Base-by-base conservation (phyloP, 2,113 vertebrate species). In the Cynoglossus semilaevis region DNA sequence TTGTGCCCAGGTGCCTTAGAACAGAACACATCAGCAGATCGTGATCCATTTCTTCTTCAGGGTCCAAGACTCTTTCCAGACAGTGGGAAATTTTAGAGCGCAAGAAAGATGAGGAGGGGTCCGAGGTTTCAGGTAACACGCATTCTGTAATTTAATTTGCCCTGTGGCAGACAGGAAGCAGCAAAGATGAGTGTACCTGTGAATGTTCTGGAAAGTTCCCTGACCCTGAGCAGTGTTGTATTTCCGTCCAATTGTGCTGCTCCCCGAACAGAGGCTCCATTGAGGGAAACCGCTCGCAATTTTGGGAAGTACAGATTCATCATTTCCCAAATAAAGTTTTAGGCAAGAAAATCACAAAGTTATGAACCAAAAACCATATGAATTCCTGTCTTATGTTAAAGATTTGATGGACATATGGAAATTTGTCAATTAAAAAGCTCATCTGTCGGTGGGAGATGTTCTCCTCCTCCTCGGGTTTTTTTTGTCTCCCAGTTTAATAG, bases 261-360 rank as follows among this genome's bases (percentile, higher is more conserved):
- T 74, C 63, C 56, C 67, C 41, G 70, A 83, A 85, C 83, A 89
- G 73, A 85, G 81, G 54, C 51, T 58, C 75, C 55, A 82, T 89
- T 87, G 81, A 86, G 38, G 53, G 53, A 74, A 50, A 41, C 71
- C 60, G 15, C 66, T 22, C 44, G 63, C 47, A 43, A 49, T 58
- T 60, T 70, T 29, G 16, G 43, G n/a, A 61, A 58, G 71, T 59
- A 18, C 0, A 45, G 22, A 74, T 59, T 63, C 37, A 59, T 17
- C 19, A 22, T 13, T 15, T 56, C 7, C 35, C 0, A 9, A 18
- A 34, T 11, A 9, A 38, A 38, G 14, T 14, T 13, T 45, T 1
- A 17, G 15, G 15, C 4, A 45, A 34, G 16, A 43, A 35, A 40
- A 66, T 41, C 10, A 1, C 11, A 12, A 12, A 41, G 38, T 41